phyloP scores from a whole-genome alignment of 2,797 vertebrate species.

The Varecia variegata region DNA sequence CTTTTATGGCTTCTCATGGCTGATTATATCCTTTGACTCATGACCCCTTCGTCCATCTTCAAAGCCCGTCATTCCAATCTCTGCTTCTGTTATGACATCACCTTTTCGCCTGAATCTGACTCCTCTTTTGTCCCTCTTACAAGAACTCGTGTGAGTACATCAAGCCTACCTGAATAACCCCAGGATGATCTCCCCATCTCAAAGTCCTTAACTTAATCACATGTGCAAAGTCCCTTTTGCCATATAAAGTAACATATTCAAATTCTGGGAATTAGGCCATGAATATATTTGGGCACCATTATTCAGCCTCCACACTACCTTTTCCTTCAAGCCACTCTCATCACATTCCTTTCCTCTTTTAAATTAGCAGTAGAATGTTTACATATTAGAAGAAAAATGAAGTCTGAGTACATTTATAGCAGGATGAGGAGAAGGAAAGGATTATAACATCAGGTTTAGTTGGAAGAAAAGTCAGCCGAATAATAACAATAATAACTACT shows the following conservation, averaged over 20 bases:
- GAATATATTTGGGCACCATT: neutral
- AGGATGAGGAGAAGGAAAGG: neutral
- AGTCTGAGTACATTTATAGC: neutral
- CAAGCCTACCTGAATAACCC: neutral
- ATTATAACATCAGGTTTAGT: neutral
- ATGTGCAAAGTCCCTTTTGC: neutral
- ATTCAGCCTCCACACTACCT: neutral
- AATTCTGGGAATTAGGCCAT: neutral
- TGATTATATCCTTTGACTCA: neutral
- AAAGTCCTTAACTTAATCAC: neutral
- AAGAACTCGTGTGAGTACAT: neutral
- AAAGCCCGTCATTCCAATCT: neutral
- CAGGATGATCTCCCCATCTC: neutral
- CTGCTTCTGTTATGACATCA: neutral
- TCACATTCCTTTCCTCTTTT: neutral
- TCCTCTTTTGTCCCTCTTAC: neutral
- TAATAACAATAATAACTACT: neutral
- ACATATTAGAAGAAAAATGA: neutral
- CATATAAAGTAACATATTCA: neutral
- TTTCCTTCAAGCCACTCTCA: neutral
- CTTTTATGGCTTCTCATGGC: neutral
- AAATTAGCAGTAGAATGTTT: slow-evolving; percentile 4
- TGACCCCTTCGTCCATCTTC: neutral
- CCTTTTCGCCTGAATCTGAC: neutral
- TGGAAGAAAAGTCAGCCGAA: slow-evolving; percentile 4